These are phyloP conservation scores for Chirona hameri DNA, from an alignment of 2,888 invertebrate species.

Conservation along the genomic window DNA sequence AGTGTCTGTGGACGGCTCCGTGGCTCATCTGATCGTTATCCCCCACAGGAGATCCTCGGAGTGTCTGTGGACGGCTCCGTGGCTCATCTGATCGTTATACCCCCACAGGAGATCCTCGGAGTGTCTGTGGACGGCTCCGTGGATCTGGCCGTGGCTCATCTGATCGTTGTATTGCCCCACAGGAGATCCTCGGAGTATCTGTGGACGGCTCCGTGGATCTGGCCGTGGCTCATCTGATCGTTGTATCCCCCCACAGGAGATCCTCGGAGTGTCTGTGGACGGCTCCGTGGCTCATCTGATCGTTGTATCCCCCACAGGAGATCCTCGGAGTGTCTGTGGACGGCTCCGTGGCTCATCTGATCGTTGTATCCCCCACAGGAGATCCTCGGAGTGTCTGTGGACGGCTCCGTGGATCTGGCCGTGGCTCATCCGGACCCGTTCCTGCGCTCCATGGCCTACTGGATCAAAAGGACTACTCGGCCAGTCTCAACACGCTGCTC, in stretches of 20 bases:
- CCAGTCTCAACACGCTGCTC: conserved; percentile 79
- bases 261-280: conserved; percentile 32
- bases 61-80: too few species aligned
- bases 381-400: conserved; percentile 59
- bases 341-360: conserved; percentile 51
- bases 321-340: conserved; percentile 42
- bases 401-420: conserved; percentile 63
- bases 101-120: too few species aligned
- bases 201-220: too few species aligned
- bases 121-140: conserved; percentile 40
- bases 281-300: conserved; percentile 57
- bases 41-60: too few species aligned
- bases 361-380: background rate
- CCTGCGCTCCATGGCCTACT: conserved; percentile 93
- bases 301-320: too few species aligned
- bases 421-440: conserved; percentile 92
- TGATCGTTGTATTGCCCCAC: too few species aligned
- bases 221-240: conserved; percentile 43
- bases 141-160: too few species aligned
- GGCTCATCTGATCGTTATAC: too few species aligned
- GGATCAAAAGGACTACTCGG: conserved; percentile 92
- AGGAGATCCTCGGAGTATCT: too few species aligned
- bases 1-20: too few species aligned
- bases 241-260: too few species aligned
- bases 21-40: too few species aligned